phyloP scores from a whole-genome alignment of 2,113 vertebrate genomes.

The Equus przewalskii region DNA sequence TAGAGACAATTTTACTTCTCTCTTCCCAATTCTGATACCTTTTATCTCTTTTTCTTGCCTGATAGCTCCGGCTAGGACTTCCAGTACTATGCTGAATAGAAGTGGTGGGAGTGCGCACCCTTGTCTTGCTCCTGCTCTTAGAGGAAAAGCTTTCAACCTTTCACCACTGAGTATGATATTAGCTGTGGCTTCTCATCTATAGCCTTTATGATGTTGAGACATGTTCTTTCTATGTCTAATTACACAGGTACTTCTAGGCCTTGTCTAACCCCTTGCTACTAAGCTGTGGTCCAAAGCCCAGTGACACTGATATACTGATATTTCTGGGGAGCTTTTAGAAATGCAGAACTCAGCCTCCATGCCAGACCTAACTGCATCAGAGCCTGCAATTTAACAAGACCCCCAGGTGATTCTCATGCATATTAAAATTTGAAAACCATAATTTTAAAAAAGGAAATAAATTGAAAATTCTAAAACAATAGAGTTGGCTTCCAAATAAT shows the following conservation, averaged over 20 bases:
- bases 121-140: too few relatives aligned
- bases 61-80: too few relatives aligned
- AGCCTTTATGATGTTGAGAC: too few relatives aligned
- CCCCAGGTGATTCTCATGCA: neutral
- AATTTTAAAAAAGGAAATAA: neutral
- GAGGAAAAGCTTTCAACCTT: too few relatives aligned
- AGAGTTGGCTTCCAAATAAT: slow-evolving; percentile 14
- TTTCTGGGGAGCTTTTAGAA: neutral
- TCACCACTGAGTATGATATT: too few relatives aligned
- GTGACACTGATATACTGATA: neutral
- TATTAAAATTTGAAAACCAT: neutral
- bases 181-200: too few relatives aligned
- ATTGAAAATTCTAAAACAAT: neutral
- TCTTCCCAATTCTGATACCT: too few relatives aligned
- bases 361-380: neutral
- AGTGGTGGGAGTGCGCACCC: too few relatives aligned
- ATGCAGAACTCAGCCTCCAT: neutral
- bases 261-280: neutral
- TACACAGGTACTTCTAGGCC: neutral
- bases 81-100: too few relatives aligned
- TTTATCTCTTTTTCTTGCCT: too few relatives aligned
- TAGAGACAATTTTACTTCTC: too few relatives aligned
- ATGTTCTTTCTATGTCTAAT: too few relatives aligned
- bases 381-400: neutral
- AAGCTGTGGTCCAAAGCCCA: neutral